Evolutionary conservation across 2,888 invertebrate species (phyloP), one percentile per base, ranked within the genome.

Genomic region (Melanotus villosus): DNA sequence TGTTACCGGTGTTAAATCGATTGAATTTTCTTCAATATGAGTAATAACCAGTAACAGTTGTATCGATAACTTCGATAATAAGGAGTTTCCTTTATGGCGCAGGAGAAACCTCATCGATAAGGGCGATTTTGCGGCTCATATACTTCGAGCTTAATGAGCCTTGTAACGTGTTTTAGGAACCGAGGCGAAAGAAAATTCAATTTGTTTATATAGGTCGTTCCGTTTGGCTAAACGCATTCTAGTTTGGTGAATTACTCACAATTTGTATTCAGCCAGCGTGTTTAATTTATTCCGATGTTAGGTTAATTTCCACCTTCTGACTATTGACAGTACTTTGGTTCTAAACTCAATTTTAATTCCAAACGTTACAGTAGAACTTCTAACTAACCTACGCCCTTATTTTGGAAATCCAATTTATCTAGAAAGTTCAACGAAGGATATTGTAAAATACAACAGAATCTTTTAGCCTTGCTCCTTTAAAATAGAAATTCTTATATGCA

Each of bases 171-270:
- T 60, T 69, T 69, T 69, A 69, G 69, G 69, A 69, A 65, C 69
- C 69, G 69, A 65, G 65, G 65, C 69, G 60, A 69, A 69, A 69
- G 69, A 69, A 69, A 69, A 69, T 69, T 69, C 69, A 69, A 69
- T 69, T 69, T 69, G 69, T 69, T 69, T 69, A 69, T 69, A 69
- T 69, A 69, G 69, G 69, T 69, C 69, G 69, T 69, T 69, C 69
- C 69, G 69, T 69, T 69, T 69, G 65, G 69, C 65, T 69, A 69
- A 65, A 65, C 65, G 69, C 69, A 69, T 69, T 69, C 65, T 65
- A 69, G 69, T 69, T 69, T 69, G 65, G 69, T 52, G 65, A 62
- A 69, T 65, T 65, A 69, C 69, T 69, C 60, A 69, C 69, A 69
- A 69, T 69, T 69, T 69, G 69, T 69, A 69, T 69, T 69, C 69